These are phyloP conservation scores for Megaceryle maxima DNA, from an alignment of 2,113 vertebrate species.

Conservation along the genomic window DNA sequence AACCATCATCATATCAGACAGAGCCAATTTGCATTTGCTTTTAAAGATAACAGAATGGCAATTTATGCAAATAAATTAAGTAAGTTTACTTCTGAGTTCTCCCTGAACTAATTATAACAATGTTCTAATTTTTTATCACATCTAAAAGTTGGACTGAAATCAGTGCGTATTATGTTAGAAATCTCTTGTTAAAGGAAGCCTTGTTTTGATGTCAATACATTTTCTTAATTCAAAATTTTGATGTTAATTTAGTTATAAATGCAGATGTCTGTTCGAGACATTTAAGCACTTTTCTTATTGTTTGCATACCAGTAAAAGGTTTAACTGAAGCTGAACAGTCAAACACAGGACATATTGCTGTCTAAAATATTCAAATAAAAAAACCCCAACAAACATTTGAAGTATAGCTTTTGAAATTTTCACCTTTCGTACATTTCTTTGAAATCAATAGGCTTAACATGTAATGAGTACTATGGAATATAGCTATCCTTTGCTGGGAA, in stretches of 20 bases:
- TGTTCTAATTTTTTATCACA: conserved; percentile 81
- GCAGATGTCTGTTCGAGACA: conserved; percentile 64
- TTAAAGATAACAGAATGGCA: conserved; percentile 87
- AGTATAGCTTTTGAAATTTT: conserved; percentile 33
- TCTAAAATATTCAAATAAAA: conserved; percentile 11
- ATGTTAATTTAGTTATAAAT: conserved; percentile 76
- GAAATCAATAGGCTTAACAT: conserved; percentile 15
- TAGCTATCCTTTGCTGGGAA: conserved; percentile 8
- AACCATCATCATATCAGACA: conserved; percentile 87
- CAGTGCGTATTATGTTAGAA: conserved; percentile 71
- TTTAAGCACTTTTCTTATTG: conserved; percentile 59
- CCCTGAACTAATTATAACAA: conserved; percentile 87
- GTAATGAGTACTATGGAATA: neutral
- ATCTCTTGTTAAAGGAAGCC: conserved; percentile 68
- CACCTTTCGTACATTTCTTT: conserved; percentile 20
- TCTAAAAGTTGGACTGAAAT: conserved; percentile 78
- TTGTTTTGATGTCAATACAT: conserved; percentile 75
- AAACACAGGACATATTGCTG: conserved; percentile 15
- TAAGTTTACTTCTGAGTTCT: conserved; percentile 88
- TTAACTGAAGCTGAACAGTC: conserved; percentile 75
- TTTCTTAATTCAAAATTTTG: conserved; percentile 76
- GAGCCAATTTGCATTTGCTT: conserved; percentile 86
- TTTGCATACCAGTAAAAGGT: conserved; percentile 63
- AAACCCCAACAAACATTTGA: neutral
- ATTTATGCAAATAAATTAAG: conserved; percentile 90